phyloP scores from a whole-genome alignment of 30 jellyfish, hydroid and myxozoan genomes.

The Turritopsis dohrnii region DNA sequence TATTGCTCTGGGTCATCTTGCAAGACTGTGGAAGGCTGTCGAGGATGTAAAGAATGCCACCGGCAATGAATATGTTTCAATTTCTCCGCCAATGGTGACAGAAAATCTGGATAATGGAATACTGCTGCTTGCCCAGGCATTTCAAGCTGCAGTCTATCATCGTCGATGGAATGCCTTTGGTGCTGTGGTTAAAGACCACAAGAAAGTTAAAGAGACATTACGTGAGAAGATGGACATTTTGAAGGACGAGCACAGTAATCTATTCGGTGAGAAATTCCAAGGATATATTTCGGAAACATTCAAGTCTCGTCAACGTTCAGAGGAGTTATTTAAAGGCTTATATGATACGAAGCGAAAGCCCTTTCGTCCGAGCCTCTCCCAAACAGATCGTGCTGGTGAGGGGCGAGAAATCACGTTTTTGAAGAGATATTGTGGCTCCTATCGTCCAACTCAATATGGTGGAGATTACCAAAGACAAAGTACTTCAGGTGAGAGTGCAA shows the following conservation, averaged over 20 bases:
- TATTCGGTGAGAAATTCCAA: background rate
- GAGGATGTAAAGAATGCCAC: no score
- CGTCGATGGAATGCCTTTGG: constrained; percentile 1
- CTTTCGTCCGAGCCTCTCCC: constrained; percentile 9
- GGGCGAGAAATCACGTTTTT: no score
- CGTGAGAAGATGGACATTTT: background rate
- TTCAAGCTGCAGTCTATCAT: background rate
- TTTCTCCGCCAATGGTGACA: background rate
- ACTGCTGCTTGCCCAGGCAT: background rate
- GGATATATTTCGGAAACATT: background rate
- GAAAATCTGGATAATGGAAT: background rate
- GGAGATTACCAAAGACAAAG: no score
- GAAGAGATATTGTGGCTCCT: no score
- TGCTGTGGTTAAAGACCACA: background rate
- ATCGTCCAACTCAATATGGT: no score
- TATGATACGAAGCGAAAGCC: background rate
- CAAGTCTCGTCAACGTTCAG: background rate
- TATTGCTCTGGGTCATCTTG: background rate
- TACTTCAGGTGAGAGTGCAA: no score
- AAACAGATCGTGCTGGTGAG: background rate
- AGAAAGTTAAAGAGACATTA: background rate
- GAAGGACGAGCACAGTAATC: background rate
- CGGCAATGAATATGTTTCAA: background rate
- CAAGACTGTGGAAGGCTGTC: constrained; percentile 5
- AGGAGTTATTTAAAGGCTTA: background rate